phyloP scores from a whole-genome alignment of 2,113 vertebrate genomes.

The Epinephelus cyanopodus region DNA sequence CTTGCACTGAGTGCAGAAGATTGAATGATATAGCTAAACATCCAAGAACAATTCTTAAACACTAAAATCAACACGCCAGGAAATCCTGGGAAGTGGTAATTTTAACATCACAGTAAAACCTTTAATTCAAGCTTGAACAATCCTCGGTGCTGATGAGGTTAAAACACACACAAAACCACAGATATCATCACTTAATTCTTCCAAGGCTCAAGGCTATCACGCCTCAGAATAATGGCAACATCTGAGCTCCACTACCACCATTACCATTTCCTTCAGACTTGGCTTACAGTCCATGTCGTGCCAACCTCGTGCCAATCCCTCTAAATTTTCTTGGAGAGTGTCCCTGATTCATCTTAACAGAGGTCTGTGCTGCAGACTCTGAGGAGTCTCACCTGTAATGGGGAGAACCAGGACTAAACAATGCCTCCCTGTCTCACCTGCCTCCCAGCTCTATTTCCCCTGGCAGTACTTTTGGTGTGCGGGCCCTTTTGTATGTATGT shows the following conservation, averaged over 20 bases:
- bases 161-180: background rate
- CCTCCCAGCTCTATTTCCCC: constrained; percentile 25
- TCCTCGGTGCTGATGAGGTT: background rate
- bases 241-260: constrained; percentile 3
- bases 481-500: constrained; percentile 3
- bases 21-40: no score
- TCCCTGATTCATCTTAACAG: constrained; percentile 51
- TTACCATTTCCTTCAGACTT: constrained; percentile 21
- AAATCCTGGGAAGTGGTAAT: background rate
- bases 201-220: background rate
- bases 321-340: constrained; percentile 55
- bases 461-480: constrained; percentile 17
- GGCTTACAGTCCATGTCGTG: background rate
- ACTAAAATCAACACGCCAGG: no score
- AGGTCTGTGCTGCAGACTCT: constrained; percentile 47
- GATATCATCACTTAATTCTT: background rate
- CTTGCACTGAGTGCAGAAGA: no score
- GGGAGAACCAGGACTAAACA: constrained; percentile 37
- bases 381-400: constrained; percentile 63
- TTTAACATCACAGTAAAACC: background rate
- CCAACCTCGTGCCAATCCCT: constrained; percentile 24
- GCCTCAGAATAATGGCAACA: background rate
- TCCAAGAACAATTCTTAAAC: no score
- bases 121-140: background rate
- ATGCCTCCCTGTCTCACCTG: constrained; percentile 61